Evolutionary conservation across 2,888 invertebrate species (phyloP).

Genomic region (Thecocarcelia acutangulata): DNA sequence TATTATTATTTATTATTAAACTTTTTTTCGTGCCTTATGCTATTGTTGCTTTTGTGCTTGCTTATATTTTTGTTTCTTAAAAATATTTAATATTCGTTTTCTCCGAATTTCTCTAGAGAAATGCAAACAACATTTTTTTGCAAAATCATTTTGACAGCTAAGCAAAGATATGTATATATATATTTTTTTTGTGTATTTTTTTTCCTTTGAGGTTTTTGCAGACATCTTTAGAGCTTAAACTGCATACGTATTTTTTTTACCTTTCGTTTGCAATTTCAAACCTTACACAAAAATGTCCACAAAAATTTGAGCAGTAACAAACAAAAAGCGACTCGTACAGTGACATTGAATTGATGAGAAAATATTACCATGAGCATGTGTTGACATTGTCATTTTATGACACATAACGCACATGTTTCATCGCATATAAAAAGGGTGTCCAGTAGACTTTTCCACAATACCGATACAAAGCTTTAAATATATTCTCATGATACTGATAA

Average conservation of each 20-base stretch:
- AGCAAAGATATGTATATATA: too few relatives aligned
- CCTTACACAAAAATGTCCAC: neutral
- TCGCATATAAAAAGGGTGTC: slow-evolving; percentile 17
- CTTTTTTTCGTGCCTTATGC: too few relatives aligned
- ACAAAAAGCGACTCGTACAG: neutral
- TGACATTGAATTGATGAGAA: slow-evolving; percentile 50
- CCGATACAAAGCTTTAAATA: too few relatives aligned
- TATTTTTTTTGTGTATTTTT: too few relatives aligned
- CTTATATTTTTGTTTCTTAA: too few relatives aligned
- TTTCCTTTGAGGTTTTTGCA: neutral
- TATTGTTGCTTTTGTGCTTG: too few relatives aligned
- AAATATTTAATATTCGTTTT: neutral
- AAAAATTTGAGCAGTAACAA: neutral
- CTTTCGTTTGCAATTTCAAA: slow-evolving; percentile 5
- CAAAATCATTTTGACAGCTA: slow-evolving; percentile 10
- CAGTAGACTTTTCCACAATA: too few relatives aligned
- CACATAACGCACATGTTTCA: slow-evolving; percentile 39
- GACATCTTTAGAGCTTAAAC: neutral
- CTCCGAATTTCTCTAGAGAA: too few relatives aligned
- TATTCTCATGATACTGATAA: too few relatives aligned
- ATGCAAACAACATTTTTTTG: neutral
- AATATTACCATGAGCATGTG: slow-evolving; percentile 68
- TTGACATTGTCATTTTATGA: slow-evolving; percentile 71
- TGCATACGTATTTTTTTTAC: neutral
- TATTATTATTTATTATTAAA: too few relatives aligned